Evolutionary conservation across 2,888 invertebrate genomes (phyloP).

Genomic region (Lypha dubia): DNA sequence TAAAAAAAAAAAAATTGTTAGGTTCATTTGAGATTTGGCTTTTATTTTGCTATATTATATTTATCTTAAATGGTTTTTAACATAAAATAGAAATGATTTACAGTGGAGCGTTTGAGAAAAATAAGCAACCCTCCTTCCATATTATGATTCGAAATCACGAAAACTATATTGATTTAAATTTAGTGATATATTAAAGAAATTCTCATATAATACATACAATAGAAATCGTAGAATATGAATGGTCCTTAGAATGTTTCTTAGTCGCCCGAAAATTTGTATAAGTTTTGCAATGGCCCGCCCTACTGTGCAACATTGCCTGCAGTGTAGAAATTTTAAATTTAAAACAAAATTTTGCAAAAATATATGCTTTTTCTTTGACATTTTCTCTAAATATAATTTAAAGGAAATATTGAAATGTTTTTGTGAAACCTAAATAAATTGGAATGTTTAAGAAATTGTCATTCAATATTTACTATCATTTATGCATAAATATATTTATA

Average conservation of each 20-base stretch:
- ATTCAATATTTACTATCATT: neutral
- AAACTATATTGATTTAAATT: no score
- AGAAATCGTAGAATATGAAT: no score
- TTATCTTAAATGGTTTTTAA: slow-evolving; percentile 16
- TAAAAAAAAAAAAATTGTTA: neutral
- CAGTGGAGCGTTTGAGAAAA: neutral
- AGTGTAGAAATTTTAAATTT: neutral
- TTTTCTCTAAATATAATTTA: neutral
- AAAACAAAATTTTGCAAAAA: neutral
- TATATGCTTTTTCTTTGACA: no score
- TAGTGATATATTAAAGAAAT: no score
- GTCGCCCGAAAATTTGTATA: no score
- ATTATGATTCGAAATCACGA: no score
- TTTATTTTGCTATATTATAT: neutral
- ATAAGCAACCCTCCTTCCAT: no score
- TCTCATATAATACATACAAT: no score
- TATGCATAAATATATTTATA: neutral
- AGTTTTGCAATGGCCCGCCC: neutral
- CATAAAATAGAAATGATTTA: slow-evolving; percentile 2
- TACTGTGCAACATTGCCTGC: neutral
- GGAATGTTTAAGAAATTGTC: neutral
- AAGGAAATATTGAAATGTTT: slow-evolving; percentile 1
- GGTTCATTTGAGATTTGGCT: slow-evolving; percentile 21
- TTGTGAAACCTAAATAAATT: neutral
- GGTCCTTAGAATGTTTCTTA: no score